These are phyloP conservation scores for Sinella curviseta DNA, from an alignment of 1,140 invertebrate species.

Conservation along the genomic window DNA sequence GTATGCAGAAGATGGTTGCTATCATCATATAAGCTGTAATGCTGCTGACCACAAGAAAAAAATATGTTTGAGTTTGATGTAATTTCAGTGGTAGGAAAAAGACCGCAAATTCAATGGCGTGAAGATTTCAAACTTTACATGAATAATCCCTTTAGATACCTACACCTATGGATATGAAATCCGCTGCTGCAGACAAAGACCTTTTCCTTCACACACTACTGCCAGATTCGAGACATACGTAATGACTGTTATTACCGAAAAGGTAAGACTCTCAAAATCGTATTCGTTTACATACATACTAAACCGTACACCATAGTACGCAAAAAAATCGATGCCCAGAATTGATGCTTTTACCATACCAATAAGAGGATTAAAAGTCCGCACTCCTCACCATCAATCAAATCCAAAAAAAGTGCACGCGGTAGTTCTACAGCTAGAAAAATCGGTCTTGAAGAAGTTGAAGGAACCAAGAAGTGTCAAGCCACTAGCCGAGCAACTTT, in stretches of 20 bases:
- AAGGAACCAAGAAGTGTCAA: not conserved
- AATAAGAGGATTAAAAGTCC: no score
- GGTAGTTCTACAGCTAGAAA: no score
- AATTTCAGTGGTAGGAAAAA: not conserved
- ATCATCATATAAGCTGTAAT: no score
- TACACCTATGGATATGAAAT: not conserved
- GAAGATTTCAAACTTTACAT: no score
- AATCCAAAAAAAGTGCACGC: no score
- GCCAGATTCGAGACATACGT: not conserved
- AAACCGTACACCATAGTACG: no score
- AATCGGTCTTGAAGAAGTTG: no score
- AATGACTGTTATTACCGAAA: not conserved
- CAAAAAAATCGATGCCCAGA: no score
- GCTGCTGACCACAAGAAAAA: not conserved
- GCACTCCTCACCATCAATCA: no score
- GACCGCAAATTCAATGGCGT: not conserved
- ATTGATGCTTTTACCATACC: no score
- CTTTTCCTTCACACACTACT: not conserved
- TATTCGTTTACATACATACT: not conserved
- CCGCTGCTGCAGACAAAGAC: not conserved
- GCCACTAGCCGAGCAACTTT: not conserved
- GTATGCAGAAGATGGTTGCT: no score
- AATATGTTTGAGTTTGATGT: not conserved
- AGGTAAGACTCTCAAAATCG: not conserved
- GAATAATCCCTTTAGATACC: no score